Base-by-base conservation (phyloP, 2,888 invertebrate genomes). In the Agrotis puta region DNA sequence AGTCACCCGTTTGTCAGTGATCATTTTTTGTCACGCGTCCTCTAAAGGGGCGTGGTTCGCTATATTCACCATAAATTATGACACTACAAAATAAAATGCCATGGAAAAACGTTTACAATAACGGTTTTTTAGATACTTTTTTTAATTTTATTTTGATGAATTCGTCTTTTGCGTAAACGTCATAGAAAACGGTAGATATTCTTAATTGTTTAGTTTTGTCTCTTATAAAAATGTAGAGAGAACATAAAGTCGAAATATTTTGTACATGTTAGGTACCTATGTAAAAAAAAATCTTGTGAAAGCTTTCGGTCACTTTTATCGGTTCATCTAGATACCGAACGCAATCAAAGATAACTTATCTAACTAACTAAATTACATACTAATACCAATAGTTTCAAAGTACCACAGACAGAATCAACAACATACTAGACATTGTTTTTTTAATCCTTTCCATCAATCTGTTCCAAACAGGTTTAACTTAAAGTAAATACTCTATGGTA, bases 21-120 rank as follows among this genome's bases (percentile, higher is more conserved):
- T 33, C 39, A 58, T 80, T 88, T 87, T 88, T 89, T 90, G 87
- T 87, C 76, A 77, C 74, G 64, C 70, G 76, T 83, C 63, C 78
- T 74, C 79, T 81, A 81, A 86, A 79, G 87, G 90, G 94, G 93
- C 93, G 94, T 93, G 94, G 92, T 87, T 82, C 84, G 64, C 75
- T 77, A 85, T 82, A 85, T 82, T 85, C 84, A 86, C 88, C 80
- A 93, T 94, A 93, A 93, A 92, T 93, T 93, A 93, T 89, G 91
- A 89, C 90, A 89, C 67, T 66, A 76, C 86, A 87, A 88, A 90
- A 92, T 89, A 91, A 89, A 89, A 84, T 51, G 64, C 85, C 43
- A 79, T 39, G 67, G 59, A 64, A 67, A 54, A 70, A 68, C 50
- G 24, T 56, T 47, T 47, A 57, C 9, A 69, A 50, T 68, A 61